Evolutionary conservation across 2,888 invertebrate genomes (phyloP), one percentile per base, ranked within the genome.

Genomic region (Acholoe squamosa): DNA sequence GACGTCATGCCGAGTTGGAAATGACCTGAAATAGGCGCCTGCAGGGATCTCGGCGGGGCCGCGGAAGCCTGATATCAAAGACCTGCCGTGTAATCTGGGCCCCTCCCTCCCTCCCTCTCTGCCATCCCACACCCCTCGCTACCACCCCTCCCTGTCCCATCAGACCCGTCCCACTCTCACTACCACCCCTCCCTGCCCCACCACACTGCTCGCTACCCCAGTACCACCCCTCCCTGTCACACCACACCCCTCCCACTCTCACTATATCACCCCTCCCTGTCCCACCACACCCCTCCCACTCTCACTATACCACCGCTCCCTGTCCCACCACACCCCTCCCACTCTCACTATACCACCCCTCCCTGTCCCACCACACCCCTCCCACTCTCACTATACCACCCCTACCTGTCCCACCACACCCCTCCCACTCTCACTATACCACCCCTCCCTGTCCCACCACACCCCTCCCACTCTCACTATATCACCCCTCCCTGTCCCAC

Each of bases 21-120:
- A 28, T 71, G 28, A 14, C 71, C 28, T 71, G 71, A 71, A 71
- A 71, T 71, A 71, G 71, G 28, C 71, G 71, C 61, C 71, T 28
- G 71, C 1, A 28, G 71, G 28, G 71, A 16, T 28, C 14, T 28
- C 28, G 16, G 71, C 25, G 71, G 28, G 3, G 25, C 61, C 61
- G 61, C 61, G 71, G 71, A 28, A 5, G 71, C 28, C 14, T 25
- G 71, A 28, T 71, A 71, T 71, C 71, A 71, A 71, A 71, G 71
- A 71, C 25, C 71, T 28, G 71, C 71, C 28, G 28, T 71, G 71
- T 71, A 28, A 71, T 71, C 71, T 28, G 28, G 14, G 71, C 71
- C n/a, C n/a, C n/a, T n/a, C n/a, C n/a, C 31, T 76, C 31, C 76
- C 76, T 25, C 3, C 76, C 16, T 25, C 76, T 5, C 76, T 16